Evolutionary conservation across 2,797 vertebrate genomes (phyloP).

Genomic region (Myripristis murdjan): DNA sequence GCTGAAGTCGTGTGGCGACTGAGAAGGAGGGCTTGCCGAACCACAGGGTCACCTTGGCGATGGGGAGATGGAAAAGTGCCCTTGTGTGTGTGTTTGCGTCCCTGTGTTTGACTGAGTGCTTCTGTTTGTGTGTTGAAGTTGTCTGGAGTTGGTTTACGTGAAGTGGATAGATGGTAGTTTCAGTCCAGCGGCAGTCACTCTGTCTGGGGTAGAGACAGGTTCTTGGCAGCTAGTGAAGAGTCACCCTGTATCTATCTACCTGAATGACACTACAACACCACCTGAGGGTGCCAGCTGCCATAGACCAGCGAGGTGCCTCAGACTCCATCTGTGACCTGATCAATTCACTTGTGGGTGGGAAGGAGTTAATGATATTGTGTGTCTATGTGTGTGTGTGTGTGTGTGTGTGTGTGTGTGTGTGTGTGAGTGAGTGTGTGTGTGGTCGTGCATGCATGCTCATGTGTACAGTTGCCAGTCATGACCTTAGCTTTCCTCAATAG

Average conservation of each 20-base stretch:
- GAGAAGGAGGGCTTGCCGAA: slow-evolving; percentile 54
- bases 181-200: slow-evolving; percentile 53
- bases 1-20: slow-evolving; percentile 53
- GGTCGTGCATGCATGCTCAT: too few relatives aligned
- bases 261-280: slow-evolving; percentile 47
- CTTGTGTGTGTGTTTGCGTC: slow-evolving; percentile 12
- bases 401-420: too few relatives aligned
- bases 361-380: slow-evolving; percentile 28
- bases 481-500: neutral
- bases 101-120: neutral
- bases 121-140: neutral
- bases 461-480: neutral
- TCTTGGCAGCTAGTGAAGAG: slow-evolving; percentile 32
- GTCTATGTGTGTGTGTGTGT: slow-evolving; percentile 13
- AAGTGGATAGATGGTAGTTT: slow-evolving; percentile 37
- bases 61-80: slow-evolving; percentile 50
- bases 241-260: slow-evolving; percentile 47
- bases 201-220: slow-evolving; percentile 54
- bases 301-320: slow-evolving; percentile 23
- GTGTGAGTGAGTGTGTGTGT: too few relatives aligned
- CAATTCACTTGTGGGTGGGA: slow-evolving; percentile 44
- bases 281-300: slow-evolving; percentile 53
- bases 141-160: slow-evolving; percentile 30
- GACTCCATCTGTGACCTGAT: slow-evolving; percentile 59
- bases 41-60: slow-evolving; percentile 72